A percentile compares a stretch with the other conserved stretches of the same genome.
Conservation (phyloP, 1,140 invertebrate genomes). For the Carcinoscorpius rotundicauda region DNA sequence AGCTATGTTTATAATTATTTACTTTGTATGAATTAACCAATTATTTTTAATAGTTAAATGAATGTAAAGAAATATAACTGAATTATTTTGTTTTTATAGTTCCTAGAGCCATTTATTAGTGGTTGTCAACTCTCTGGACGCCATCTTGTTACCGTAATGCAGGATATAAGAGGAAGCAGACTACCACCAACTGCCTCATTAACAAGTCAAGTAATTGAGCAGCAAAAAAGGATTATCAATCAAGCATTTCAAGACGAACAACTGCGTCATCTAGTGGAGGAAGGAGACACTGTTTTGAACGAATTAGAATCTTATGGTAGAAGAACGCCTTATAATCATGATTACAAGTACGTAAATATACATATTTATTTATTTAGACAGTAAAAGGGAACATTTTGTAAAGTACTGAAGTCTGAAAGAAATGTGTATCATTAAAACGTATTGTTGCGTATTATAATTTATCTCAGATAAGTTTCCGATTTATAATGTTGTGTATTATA, state of each 20-base stretch:
- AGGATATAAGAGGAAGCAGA: slow-evolving; percentile 21
- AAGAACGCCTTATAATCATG: slow-evolving; percentile 24
- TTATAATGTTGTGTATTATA: too few species aligned
- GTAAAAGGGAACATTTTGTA: too few species aligned
- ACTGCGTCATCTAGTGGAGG: slow-evolving; percentile 27
- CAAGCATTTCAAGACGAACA: slow-evolving; percentile 27
- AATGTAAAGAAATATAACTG: too few species aligned
- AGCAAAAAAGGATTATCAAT: slow-evolving; percentile 28
- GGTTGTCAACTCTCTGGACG: slow-evolving; percentile 27
- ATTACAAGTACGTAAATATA: slow-evolving; percentile 27
- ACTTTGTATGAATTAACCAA: too few species aligned
- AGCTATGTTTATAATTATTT: too few species aligned
- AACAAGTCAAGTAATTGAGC: slow-evolving; percentile 25
- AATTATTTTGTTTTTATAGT: slow-evolving; percentile 21
- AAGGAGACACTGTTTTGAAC: slow-evolving; percentile 27
- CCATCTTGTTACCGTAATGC: slow-evolving; percentile 28
- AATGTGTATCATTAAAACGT: too few species aligned
- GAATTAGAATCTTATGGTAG: slow-evolving; percentile 24
- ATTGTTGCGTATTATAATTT: too few species aligned
- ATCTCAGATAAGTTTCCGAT: too few species aligned
- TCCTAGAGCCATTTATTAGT: slow-evolving; percentile 31
- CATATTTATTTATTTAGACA: too few species aligned
- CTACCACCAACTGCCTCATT: slow-evolving; percentile 14
- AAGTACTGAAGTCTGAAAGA: too few species aligned
- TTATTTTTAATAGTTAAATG: too few species aligned